Base-by-base conservation (phyloP, 2,888 invertebrate genomes). In the Diadegma fenestrale region DNA sequence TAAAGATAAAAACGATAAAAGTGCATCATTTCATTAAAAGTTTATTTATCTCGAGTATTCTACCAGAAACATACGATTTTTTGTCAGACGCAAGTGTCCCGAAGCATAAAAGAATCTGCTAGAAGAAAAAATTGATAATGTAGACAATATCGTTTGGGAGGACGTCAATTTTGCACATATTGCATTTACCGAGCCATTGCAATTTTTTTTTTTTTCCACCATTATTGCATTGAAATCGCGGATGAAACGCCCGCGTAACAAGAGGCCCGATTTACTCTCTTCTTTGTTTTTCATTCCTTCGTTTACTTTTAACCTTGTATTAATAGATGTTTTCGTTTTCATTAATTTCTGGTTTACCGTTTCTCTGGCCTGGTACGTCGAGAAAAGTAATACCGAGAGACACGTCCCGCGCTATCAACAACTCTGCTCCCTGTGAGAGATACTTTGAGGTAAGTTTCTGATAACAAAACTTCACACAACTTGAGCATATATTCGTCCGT, bases 281-380 rank as follows among this genome's bases (percentile, higher is more conserved):
- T 30, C 48, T 30, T 48, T 69, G n/a, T 85, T 81, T 88, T 87
- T 82, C 87, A 86, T 86, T 86, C 63, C 58, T 73, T 89, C 63
- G 87, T 90, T 89, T 88, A 89, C 87, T 90, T 91, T 90, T 3
- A 51, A 88, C 86, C 63, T 86, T 92, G 90, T 92, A 93, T 93
- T 93, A 93, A 92, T 92, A 90, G 90, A 90, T 93, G 90, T 93
- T 91, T 93, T 93, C 92, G 89, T 93, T 93, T 93, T 93, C 93
- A 93, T 93, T 93, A 93, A 94, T 93, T 93, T 94, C 93, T 94
- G 93, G 93, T 94, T 92, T 92, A 91, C 92, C 92, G 87, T 93
- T 92, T 75, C 63, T 75, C 63, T 90, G 93, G 93, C 90, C 92
- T 90, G 91, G 89, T 90, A 84, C 85, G 85, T 84, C 87, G 85